Base-by-base conservation (phyloP, 2,888 invertebrate species). In the Ochlodes sylvanus region DNA sequence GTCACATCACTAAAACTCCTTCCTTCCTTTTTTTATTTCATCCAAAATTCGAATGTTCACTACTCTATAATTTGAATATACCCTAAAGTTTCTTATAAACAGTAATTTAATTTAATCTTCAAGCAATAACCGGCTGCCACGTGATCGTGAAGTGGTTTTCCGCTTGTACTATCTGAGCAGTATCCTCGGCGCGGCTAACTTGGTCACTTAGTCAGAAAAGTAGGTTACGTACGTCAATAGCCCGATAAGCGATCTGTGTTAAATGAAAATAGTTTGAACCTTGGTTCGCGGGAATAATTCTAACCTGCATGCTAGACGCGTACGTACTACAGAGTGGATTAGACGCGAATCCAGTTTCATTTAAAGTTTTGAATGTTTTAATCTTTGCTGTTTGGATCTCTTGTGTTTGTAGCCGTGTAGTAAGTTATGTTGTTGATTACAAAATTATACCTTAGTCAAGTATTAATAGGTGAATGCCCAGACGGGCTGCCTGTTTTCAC, bases 191-290 rank as follows among this genome's bases (percentile, higher is more conserved):
- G 50, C 50, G 19, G 50, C 10, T 50, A 65, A 65, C 50, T 50
- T 60, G 41, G 12, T 41, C 63, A 19, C 27, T 38, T 58, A 66
- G 41, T 58, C 41, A 27, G 41, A 50, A 58, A 66, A 66, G 58
- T 66, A 58, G 65, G 65, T 66, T 66, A 65, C 19, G 38, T 63
- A 27, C 58, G 47, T 58, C 65, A 58, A 64, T 57, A 57, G 56
- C 47, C 58, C 50, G 56, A 58, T 21, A 58, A 50, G 57, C 34
- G 27, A 47, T 38, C 58, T 58, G 65, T 52, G 38, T 52, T 57
- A 47, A 64, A 47, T 64, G 56, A 64, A 64, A 64, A 56, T 64
- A 56, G 56, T 64, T 47, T 47, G 44, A 47, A 47, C 44, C 44
- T 47, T 64, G 63, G 17, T 44, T n/a, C 44, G 54, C 17, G 17